These are phyloP conservation scores for Euphydryas editha DNA, from an alignment of 2,888 invertebrate genomes.

Conservation along the genomic window DNA sequence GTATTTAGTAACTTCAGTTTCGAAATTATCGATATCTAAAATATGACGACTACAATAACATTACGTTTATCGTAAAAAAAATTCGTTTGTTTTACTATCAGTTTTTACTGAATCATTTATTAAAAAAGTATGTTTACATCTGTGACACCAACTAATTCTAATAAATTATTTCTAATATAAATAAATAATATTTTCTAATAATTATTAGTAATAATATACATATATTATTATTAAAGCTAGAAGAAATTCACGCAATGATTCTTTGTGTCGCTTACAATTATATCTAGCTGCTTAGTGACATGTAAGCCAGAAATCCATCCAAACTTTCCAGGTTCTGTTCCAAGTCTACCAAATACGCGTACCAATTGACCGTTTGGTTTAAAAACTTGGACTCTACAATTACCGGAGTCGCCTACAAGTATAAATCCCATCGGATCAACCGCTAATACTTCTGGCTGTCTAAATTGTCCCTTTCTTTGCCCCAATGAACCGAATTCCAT, in stretches of 20 bases:
- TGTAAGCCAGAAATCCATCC: slow-evolving; percentile 88
- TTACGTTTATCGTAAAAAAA: no score
- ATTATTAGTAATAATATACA: no score
- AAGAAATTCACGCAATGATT: slow-evolving; percentile 78
- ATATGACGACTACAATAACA: no score
- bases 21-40: background rate
- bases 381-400: slow-evolving; percentile 90
- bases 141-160: background rate
- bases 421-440: slow-evolving; percentile 89
- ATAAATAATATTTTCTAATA: no score
- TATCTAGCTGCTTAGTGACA: slow-evolving; percentile 84
- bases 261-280: slow-evolving; percentile 85
- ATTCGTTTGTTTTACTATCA: no score
- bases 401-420: slow-evolving; percentile 91
- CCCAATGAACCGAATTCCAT: slow-evolving; percentile 87
- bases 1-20: slow-evolving; percentile 19
- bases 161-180: background rate
- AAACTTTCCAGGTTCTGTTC: slow-evolving; percentile 78
- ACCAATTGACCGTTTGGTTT: slow-evolving; percentile 87
- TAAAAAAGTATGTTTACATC: background rate
- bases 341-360: slow-evolving; percentile 85
- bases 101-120: no score
- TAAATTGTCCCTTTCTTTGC: slow-evolving; percentile 86
- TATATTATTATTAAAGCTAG: slow-evolving; percentile 42
- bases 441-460: slow-evolving; percentile 88